Evolutionary conservation across 2,888 invertebrate genomes (phyloP), one percentile per base, ranked within the genome.

Genomic region (Callyntrura guangdongensis): DNA sequence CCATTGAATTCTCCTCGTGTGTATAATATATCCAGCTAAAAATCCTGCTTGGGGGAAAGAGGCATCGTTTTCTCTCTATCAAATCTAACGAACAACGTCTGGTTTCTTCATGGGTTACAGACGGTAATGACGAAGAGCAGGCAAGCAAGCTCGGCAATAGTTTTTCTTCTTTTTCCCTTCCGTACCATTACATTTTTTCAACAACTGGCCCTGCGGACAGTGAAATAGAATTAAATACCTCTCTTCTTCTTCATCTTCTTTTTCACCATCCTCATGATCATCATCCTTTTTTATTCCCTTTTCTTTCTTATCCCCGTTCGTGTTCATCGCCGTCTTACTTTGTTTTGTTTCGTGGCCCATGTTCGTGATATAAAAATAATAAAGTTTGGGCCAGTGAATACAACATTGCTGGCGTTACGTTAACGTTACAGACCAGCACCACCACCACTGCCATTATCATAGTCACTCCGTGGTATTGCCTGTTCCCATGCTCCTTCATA

Each of bases 151-250:
- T 79, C 81, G 72, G 64, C 85, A 81, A 90, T 89, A 59, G 77
- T 64, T 45, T 77, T 83, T 91, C 77, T 91, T 83, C 91, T 89
- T 83, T 89, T 89, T 89, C 91, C 91, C 91, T 91, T 91, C 91
- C 91, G 89, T 89, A 91, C 91, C 91, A 89, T 89, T 91, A 85
- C 88, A 77, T 91, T 88, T 91, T 88, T 88, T 86, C 85, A 89
- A 85, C 88, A 89, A 91, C 91, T 89, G 89, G 89, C 91, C 91
- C 91, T 91, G 89, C 88, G 91, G 91, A 91, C 91, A 91, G 89
- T 89, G 72, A 91, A 91, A 91, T 91, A 89, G 91, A 91, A 89
- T 91, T 91, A 91, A 91, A 91, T 91, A 91, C 91, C 91, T 88
- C 86, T 84, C 85, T 84, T 85, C 25, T 81, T 82, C 49, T 20